Evolutionary conservation across 2,113 vertebrate species (phyloP), one percentile per base, ranked within the genome.

Genomic region (Jaculus jaculus): DNA sequence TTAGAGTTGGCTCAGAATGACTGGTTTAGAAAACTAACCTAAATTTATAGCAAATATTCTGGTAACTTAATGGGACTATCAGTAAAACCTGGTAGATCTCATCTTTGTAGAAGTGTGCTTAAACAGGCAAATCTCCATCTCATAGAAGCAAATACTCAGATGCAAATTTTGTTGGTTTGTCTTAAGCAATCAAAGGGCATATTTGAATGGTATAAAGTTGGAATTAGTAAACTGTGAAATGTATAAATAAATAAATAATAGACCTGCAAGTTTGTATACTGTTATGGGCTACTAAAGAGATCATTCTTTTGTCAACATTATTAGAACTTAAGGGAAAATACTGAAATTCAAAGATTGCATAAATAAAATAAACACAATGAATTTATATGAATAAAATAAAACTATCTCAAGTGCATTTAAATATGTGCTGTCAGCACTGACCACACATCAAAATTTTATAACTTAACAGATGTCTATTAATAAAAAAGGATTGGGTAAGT

Each of bases 321-420:
- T 94, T 95, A 93, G 18, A 90, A 91, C 4, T 42, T 80, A 0
- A 89, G 34, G 16, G 83, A 79, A 93, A 91, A 78, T 73, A 65
- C 3, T 84, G 32, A 54, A 75, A 88, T 71, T 65, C 28, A 61
- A 96, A 65, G 7, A 89, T 34, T 58, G 3, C 42, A 47, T 47
- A 8, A 47, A 47, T 5, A 47, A 47, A 47, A 47, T 47, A 47
- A 47, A 47, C 42, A 47, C 8, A 11, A 61, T 47, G 42, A 47
- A 47, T 47, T 47, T 79, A 21, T 9, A 83, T 92, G 32, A 42
- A 71, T 78, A 95, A 83, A n/a, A 51, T 78, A 54, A 87, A 92
- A 84, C 21, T 26, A 28, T 84, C 71, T 90, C 80, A 89, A 85
- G 28, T 18, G 28, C 93, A 80, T 86, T 89, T 80, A 79, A 92